Evolutionary conservation across 2,888 invertebrate genomes (phyloP), one percentile per base, ranked within the genome.

Genomic region (Apamea sordens): DNA sequence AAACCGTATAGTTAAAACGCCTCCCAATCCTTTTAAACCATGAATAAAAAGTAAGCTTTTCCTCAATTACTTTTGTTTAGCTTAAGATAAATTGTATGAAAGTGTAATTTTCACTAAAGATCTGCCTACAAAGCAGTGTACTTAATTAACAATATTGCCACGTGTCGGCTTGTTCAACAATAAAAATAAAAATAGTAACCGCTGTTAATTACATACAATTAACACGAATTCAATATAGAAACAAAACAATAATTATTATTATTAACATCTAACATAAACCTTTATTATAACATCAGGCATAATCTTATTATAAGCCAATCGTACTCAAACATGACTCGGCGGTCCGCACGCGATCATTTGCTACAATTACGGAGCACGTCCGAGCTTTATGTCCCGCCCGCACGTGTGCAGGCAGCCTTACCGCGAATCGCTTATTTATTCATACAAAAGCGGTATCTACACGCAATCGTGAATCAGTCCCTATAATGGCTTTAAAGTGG

Each of bases 341-440:
- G 53, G 79, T 28, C 83, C 76, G 59, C 91, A 91, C 90, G 90
- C 91, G 88, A 91, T 88, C 91, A 86, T 91, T 90, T 90, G 82
- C 80, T 77, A 88, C 91, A 89, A 91, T 91, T 91, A 91, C 88
- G 73, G 87, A 84, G 86, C 91, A 91, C 90, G 90, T 91, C 86
- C 88, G 78, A 86, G 85, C 86, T 91, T 91, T 91, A 91, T 90
- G 89, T 87, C 83, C 83, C 47, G 59, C 71, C 79, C 88, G 89
- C 91, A 89, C 91, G 90, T 91, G 91, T 91, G 84, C 77, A 82
- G 68, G 56, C 65, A 53, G 89, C 86, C 84, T 86, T 89, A 90
- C 90, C 83, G 80, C 80, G 85, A 88, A 90, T 63, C 77, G 82
- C 71, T 91, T 89, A 90, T 88, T 89, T 90, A 90, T 90, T 88